Percentiles rank a stretch among this genome's conserved stretches.
Conservation (phyloP, 2,888 invertebrate genomes). For the Noctua fimbriata region DNA sequence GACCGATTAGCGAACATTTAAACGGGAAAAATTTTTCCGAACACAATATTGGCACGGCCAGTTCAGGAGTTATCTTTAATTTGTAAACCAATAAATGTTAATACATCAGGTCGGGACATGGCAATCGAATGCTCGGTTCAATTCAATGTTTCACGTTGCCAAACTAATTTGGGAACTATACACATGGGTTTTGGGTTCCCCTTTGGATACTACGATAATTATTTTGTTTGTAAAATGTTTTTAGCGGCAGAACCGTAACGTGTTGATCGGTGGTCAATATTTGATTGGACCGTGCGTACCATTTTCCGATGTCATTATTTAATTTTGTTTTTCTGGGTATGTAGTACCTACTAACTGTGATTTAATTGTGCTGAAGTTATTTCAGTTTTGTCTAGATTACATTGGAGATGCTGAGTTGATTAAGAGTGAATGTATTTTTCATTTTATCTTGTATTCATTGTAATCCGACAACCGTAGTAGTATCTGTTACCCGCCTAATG, state of each 20-base stretch:
- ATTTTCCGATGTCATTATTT: conserved; percentile 78
- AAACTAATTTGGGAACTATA: conserved; percentile 89
- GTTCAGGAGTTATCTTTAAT: conserved; percentile 86
- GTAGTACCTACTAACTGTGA: conserved; percentile 38
- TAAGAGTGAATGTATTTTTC: not conserved
- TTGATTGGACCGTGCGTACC: conserved; percentile 76
- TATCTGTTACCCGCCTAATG: too few species aligned
- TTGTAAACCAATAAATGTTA: conserved; percentile 90
- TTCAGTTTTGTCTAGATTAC: conserved; percentile 2
- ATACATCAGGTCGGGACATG: conserved; percentile 84
- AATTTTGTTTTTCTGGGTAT: conserved; percentile 74
- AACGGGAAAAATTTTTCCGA: conserved; percentile 62
- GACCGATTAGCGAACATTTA: conserved; percentile 70
- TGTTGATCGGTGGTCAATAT: conserved; percentile 88
- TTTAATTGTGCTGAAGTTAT: conserved; percentile 8
- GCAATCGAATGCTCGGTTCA: conserved; percentile 77
- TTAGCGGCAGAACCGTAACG: conserved; percentile 84
- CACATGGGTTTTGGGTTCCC: conserved; percentile 77
- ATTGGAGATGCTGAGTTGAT: not conserved
- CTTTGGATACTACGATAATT: conserved; percentile 79
- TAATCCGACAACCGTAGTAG: too few species aligned
- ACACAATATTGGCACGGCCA: conserved; percentile 78
- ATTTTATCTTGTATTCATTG: too few species aligned
- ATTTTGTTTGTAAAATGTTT: conserved; percentile 87
- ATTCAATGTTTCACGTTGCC: conserved; percentile 85